Evolutionary conservation across 2,888 invertebrate genomes (phyloP).

Genomic region (Strigamia crassipes): DNA sequence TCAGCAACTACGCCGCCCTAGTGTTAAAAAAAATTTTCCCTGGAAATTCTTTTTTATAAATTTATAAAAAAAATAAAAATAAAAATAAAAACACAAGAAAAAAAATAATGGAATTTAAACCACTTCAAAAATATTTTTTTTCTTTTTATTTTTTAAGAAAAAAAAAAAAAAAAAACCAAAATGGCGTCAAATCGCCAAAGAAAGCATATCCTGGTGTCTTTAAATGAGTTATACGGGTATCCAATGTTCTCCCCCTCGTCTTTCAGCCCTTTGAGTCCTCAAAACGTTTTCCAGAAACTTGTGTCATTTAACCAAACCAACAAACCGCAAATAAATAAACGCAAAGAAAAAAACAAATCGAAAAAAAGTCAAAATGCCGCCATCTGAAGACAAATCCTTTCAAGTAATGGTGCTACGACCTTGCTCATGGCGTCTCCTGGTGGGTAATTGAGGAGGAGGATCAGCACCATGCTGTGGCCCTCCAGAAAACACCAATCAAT

Average conservation of each 20-base stretch:
- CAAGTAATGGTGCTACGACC: slow-evolving; percentile 26
- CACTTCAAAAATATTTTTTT: too few relatives aligned
- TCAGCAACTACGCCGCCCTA: slow-evolving; percentile 29
- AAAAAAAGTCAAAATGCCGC: not conserved
- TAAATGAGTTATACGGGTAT: too few relatives aligned
- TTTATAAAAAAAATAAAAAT: not conserved
- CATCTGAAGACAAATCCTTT: not conserved
- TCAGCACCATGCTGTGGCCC: slow-evolving; percentile 33
- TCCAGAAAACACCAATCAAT: slow-evolving; percentile 40
- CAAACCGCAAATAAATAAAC: slow-evolving; percentile 29
- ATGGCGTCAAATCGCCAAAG: too few relatives aligned
- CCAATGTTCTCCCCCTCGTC: not conserved
- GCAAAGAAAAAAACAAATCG: not conserved
- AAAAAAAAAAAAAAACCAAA: too few relatives aligned
- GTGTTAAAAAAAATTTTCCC: slow-evolving; percentile 30
- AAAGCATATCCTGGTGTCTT: too few relatives aligned
- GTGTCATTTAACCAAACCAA: not conserved
- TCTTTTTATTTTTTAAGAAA: too few relatives aligned
- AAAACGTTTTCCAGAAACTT: not conserved
- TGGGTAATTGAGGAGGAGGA: slow-evolving; percentile 42
- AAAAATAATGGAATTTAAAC: not conserved
- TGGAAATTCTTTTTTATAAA: not conserved
- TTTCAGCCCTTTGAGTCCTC: not conserved
- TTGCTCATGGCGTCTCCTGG: slow-evolving; percentile 39
- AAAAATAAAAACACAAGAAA: not conserved